phyloP scores from a whole-genome alignment of 1,140 invertebrate species.

The Ganaspis sp. region DNA sequence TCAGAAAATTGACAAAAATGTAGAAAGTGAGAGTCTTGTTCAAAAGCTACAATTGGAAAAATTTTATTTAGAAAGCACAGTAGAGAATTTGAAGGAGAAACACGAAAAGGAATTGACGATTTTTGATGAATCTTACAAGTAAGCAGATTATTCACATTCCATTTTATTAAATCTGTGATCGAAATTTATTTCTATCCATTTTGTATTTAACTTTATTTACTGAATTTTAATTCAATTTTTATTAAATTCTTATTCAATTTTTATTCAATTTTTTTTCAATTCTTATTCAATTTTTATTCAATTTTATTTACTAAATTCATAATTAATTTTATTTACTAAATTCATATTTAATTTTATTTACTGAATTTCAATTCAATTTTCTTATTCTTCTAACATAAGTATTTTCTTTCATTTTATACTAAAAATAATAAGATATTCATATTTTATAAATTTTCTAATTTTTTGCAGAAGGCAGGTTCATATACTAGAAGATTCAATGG shows the following conservation, averaged over 20 bases:
- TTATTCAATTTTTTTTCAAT: too few species aligned
- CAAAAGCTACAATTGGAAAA: conserved; percentile 68
- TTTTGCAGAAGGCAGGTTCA: conserved; percentile 66
- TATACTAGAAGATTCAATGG: conserved; percentile 63
- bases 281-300: too few species aligned
- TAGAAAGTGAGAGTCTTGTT: conserved; percentile 56
- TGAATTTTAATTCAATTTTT: conserved; percentile 32
- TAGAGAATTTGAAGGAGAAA: conserved; percentile 66
- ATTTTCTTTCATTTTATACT: conserved; percentile 29
- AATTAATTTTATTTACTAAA: too few species aligned
- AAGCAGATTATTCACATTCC: conserved; percentile 32
- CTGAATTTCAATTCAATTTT: conserved; percentile 35
- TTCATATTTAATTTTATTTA: too few species aligned
- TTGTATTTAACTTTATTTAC: too few species aligned
- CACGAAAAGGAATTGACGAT: conserved; percentile 68
- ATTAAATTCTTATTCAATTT: too few species aligned
- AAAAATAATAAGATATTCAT: too few species aligned
- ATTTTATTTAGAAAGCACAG: conserved; percentile 60
- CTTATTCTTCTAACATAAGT: neutral
- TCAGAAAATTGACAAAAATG: conserved; percentile 44
- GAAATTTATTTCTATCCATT: too few species aligned
- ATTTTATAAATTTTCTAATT: too few species aligned
- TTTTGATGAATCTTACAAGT: conserved; percentile 70
- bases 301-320: too few species aligned
- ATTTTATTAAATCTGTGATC: too few species aligned